These are phyloP conservation scores for Meteorus sp. DNA, from an alignment of 1,140 invertebrate genomes.

Conservation along the genomic window DNA sequence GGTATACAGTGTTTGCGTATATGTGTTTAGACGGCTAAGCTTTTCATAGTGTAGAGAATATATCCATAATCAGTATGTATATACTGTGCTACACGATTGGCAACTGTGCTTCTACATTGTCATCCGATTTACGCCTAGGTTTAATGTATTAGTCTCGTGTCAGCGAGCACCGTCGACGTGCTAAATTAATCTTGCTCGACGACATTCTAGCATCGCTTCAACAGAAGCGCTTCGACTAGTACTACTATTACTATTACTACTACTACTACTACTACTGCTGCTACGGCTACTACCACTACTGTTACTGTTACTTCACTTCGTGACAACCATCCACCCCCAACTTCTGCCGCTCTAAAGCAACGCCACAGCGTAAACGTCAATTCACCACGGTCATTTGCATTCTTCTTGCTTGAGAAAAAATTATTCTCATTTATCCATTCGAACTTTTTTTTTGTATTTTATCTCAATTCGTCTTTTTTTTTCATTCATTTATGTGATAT, in stretches of 20 bases:
- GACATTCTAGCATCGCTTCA: constrained; percentile 24
- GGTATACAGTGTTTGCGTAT: too few relatives aligned
- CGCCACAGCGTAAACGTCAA: too few relatives aligned
- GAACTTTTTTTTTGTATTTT: too few relatives aligned
- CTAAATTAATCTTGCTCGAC: constrained; percentile 49
- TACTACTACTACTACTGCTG: not conserved
- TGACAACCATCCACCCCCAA: too few relatives aligned
- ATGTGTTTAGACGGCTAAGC: too few relatives aligned
- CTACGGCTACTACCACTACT: not conserved
- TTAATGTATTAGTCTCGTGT: constrained; percentile 47
- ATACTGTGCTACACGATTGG: constrained; percentile 46
- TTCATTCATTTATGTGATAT: too few relatives aligned
- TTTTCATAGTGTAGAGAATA: too few relatives aligned
- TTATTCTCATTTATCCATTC: too few relatives aligned
- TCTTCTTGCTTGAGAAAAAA: too few relatives aligned
- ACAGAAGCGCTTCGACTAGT: not conserved
- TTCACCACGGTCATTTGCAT: too few relatives aligned
- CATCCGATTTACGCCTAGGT: constrained; percentile 49
- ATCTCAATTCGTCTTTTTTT: too few relatives aligned
- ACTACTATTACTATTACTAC: not conserved
- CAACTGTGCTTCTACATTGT: constrained; percentile 54
- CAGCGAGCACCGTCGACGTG: constrained; percentile 42
- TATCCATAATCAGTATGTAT: constrained; percentile 16
- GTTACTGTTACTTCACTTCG: not conserved
- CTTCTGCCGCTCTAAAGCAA: too few relatives aligned